phyloP scores from a whole-genome alignment of 2,888 invertebrate species.

The Dioctria linearis region DNA sequence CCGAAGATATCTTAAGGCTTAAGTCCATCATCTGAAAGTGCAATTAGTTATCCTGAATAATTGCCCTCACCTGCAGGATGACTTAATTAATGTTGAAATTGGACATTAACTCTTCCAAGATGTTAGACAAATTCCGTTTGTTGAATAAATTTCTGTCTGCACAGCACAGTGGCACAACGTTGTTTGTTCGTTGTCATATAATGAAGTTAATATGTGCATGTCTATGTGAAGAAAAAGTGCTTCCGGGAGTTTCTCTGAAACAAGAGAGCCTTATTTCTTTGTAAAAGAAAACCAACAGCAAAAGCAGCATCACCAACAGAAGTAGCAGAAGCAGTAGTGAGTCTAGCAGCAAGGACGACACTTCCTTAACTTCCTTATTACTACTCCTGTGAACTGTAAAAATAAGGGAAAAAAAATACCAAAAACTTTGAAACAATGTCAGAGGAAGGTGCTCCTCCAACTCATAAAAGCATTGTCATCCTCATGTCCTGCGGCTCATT shows the following conservation, averaged over 20 bases:
- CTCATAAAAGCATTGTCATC: slow-evolving; percentile 33
- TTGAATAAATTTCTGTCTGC: neutral
- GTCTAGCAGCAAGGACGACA: slow-evolving; percentile 13
- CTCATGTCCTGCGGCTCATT: neutral
- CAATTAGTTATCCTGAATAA: slow-evolving; percentile 23
- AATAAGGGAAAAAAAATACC: slow-evolving; percentile 18
- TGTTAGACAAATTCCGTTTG: slow-evolving; percentile 9
- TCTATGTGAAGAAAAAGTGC: slow-evolving; percentile 8
- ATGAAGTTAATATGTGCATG: slow-evolving; percentile 31
- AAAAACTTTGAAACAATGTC: slow-evolving; percentile 43
- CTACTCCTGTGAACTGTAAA: slow-evolving; percentile 23
- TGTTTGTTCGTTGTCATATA: neutral
- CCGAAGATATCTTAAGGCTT: neutral
- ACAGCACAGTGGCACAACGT: neutral
- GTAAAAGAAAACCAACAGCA: neutral
- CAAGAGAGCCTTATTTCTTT: slow-evolving; percentile 8
- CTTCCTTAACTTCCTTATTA: slow-evolving; percentile 53
- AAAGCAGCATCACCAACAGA: too few species aligned
- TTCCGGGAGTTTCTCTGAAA: slow-evolving; percentile 23
- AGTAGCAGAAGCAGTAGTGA: too few species aligned
- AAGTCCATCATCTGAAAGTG: neutral
- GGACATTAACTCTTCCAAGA: slow-evolving; percentile 36
- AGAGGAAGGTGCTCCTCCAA: slow-evolving; percentile 30
- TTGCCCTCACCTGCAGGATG: slow-evolving; percentile 23
- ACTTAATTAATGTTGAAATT: slow-evolving; percentile 41